Evolutionary conservation across 1,140 invertebrate genomes (phyloP).

Genomic region (Brachionus rotundiformis): DNA sequence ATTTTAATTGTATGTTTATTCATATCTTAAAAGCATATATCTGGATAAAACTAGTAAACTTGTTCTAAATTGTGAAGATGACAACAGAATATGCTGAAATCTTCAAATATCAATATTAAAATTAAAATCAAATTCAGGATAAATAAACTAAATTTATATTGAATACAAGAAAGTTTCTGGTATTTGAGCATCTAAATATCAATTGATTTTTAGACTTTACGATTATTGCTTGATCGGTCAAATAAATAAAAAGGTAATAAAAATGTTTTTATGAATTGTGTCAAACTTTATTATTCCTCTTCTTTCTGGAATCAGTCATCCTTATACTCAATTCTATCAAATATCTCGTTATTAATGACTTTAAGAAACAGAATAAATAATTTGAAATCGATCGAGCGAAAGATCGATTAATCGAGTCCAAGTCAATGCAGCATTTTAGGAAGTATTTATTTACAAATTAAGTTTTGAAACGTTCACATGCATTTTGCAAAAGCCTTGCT

Average conservation of each 20-base stretch:
- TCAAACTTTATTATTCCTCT: neutral
- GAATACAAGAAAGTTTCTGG: neutral
- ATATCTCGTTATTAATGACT: slow-evolving; percentile 33
- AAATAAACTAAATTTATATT: neutral
- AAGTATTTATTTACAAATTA: slow-evolving; percentile 22
- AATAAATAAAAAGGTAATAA: slow-evolving; percentile 22
- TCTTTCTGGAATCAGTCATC: neutral
- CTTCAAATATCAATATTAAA: neutral
- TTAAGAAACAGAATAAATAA: slow-evolving; percentile 24
- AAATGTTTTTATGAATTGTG: neutral
- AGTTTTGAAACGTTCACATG: neutral
- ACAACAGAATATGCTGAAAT: neutral
- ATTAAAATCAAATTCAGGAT: slow-evolving; percentile 11
- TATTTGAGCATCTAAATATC: neutral
- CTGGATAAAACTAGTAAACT: neutral
- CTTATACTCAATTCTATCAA: neutral
- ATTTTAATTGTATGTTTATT: neutral
- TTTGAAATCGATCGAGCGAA: slow-evolving; percentile 38
- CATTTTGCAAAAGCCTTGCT: slow-evolving; percentile 10
- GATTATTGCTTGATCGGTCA: slow-evolving; percentile 17
- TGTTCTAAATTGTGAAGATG: neutral
- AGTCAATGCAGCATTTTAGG: slow-evolving; percentile 7
- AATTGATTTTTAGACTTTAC: neutral
- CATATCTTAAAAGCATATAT: neutral
- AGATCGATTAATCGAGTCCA: neutral